Evolutionary conservation across 2,888 invertebrate genomes (phyloP), one percentile per base, ranked within the genome.

Genomic region (Exephanes ischioxanthus): DNA sequence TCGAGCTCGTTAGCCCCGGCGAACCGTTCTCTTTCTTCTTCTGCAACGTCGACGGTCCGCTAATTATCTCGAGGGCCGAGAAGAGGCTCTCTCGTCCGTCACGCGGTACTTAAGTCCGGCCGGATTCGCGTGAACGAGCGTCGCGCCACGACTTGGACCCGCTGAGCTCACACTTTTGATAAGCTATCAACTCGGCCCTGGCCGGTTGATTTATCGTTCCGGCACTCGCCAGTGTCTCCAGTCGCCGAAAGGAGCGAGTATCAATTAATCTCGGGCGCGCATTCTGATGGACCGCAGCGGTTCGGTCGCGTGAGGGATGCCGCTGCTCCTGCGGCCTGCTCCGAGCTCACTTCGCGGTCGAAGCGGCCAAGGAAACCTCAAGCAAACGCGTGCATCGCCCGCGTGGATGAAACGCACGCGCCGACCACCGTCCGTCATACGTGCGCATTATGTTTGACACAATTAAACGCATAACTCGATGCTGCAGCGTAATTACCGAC

Each of bases 1-100:
- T 81, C 79, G 70, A 79, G 81, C 86, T 89, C 88, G 88, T 89
- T 89, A 89, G 86, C 70, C 58, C 22, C 45, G 51, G 9, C 37
- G 37, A 41, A 58, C 9, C 58, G 45, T 45, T 3, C 45, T 71
- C 51, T 73, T 71, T 87, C 89, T 80, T 68, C 81, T 84, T 83
- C 33, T 30, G 73, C 72, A 68, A 66, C 84, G 85, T 84, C 84
- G 77, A 86, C 84, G 78, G 53, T 82, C 77, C 78, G 84, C 84
- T 87, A 87, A 87, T 87, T 86, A 87, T 80, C 84, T 70, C 80
- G 61, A 67, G 66, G 53, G 77, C 61, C 53, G 22, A 3, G 22
- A 58, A 22, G 58, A 58, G 58, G 26, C 14, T 22, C 55, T 22
- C 19, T 22, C 58, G 58, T 58, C 26, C 58, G 58, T 58, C 58